Conservation (phyloP, 2,888 invertebrate species). For the Alitta virens region DNA sequence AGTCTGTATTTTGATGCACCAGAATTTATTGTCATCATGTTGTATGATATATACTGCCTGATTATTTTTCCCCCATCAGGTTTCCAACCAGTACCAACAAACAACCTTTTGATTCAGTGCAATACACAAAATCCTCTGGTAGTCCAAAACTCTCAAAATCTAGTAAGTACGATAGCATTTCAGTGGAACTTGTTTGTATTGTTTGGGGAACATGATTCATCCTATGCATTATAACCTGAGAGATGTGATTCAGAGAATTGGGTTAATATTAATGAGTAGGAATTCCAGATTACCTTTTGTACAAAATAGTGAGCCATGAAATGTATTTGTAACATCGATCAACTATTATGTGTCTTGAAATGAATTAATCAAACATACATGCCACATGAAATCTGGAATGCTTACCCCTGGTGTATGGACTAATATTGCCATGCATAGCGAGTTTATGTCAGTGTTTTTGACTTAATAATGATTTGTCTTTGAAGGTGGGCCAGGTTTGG, state of each 20-base stretch:
- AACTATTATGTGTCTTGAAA: no score
- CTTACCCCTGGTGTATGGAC: no score
- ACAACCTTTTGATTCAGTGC: slow-evolving; percentile 51
- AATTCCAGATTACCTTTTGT: no score
- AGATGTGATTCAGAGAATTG: no score
- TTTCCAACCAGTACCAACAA: slow-evolving; percentile 48
- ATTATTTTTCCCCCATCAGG: slow-evolving; percentile 24
- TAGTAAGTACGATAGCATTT: not conserved
- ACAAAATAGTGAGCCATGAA: no score
- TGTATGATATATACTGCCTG: not conserved
- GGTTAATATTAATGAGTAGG: no score
- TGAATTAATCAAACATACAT: no score
- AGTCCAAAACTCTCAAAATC: not conserved
- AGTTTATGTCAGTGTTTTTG: not conserved
- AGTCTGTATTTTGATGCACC: not conserved
- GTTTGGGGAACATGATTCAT: not conserved
- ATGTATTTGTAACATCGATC: no score
- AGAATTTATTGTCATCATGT: not conserved
- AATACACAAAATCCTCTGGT: slow-evolving; percentile 18
- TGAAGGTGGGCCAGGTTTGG: not conserved
- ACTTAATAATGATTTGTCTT: not conserved
- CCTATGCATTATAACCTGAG: no score
- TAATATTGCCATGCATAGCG: no score
- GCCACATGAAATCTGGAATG: no score
- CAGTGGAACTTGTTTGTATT: not conserved